phyloP scores from a whole-genome alignment of 1,140 invertebrate genomes.

The Drosophila asahinai region DNA sequence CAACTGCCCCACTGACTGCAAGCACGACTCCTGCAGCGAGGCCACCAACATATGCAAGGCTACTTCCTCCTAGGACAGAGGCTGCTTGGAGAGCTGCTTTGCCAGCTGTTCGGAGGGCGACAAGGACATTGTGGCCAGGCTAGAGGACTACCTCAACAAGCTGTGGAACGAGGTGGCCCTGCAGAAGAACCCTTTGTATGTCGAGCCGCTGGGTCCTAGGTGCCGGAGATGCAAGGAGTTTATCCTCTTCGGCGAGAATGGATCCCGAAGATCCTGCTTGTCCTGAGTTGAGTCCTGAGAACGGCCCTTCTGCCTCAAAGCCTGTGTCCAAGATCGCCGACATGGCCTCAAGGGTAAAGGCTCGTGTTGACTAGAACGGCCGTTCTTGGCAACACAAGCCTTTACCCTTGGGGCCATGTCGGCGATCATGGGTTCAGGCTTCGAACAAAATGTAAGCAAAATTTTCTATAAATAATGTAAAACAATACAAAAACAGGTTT shows the following conservation, averaged over 20 bases:
- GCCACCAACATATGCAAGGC: slow-evolving; percentile 44
- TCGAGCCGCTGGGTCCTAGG: slow-evolving; percentile 8
- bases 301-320: too few species aligned
- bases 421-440: too few species aligned
- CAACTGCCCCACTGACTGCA: slow-evolving; percentile 69
- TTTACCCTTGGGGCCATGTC: too few species aligned
- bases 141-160: slow-evolving; percentile 66
- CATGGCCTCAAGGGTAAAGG: too few species aligned
- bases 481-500: too few species aligned
- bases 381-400: too few species aligned
- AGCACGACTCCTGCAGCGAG: slow-evolving; percentile 46
- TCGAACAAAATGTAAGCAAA: too few species aligned
- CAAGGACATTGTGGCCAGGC: slow-evolving; percentile 52
- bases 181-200: slow-evolving; percentile 39
- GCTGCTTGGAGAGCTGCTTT: slow-evolving; percentile 11
- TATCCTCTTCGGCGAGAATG: not conserved
- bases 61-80: slow-evolving; percentile 10
- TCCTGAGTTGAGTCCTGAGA: too few species aligned
- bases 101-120: slow-evolving; percentile 41
- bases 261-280: too few species aligned
- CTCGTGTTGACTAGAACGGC: too few species aligned
- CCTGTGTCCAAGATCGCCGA: too few species aligned
- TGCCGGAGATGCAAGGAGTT: slow-evolving; percentile 31
- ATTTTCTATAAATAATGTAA: too few species aligned
- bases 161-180: slow-evolving; percentile 67